Percentiles rank a stretch among this genome's conserved stretches.
Conservation (phyloP, 2,113 vertebrate genomes). For the Rhombomys opimus region DNA sequence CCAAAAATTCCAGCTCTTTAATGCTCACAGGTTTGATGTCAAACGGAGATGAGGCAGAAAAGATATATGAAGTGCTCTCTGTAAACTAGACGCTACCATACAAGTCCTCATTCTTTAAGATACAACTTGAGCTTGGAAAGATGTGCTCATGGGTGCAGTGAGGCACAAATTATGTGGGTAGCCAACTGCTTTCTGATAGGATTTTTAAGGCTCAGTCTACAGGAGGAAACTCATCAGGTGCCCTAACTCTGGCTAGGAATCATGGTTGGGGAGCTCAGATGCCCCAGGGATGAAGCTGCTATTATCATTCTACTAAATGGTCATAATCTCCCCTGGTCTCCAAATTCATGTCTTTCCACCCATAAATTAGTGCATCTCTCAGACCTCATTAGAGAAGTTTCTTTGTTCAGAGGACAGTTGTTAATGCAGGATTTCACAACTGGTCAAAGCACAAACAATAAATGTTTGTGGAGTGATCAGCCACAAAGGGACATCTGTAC, state of each 20-base stretch:
- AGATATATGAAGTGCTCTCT: neutral
- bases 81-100: neutral
- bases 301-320: neutral
- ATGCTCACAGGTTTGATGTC: neutral
- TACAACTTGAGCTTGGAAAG: neutral
- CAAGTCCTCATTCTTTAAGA: neutral
- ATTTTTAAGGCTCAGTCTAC: neutral
- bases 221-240: neutral
- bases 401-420: neutral
- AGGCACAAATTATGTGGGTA: neutral
- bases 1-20: neutral
- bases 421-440: neutral
- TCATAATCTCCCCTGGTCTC: neutral
- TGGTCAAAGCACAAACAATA: neutral
- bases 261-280: neutral
- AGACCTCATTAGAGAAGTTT: neutral
- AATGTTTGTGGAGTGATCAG: neutral
- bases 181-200: too few relatives aligned
- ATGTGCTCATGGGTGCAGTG: neutral
- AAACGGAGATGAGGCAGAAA: neutral
- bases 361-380: neutral
- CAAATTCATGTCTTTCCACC: neutral
- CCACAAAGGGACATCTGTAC: neutral
- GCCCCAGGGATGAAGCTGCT: neutral
- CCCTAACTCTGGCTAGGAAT: neutral